Percentiles rank a stretch among this genome's conserved stretches.
Conservation (phyloP, 2,113 vertebrate genomes). For the Gymnarchus niloticus region DNA sequence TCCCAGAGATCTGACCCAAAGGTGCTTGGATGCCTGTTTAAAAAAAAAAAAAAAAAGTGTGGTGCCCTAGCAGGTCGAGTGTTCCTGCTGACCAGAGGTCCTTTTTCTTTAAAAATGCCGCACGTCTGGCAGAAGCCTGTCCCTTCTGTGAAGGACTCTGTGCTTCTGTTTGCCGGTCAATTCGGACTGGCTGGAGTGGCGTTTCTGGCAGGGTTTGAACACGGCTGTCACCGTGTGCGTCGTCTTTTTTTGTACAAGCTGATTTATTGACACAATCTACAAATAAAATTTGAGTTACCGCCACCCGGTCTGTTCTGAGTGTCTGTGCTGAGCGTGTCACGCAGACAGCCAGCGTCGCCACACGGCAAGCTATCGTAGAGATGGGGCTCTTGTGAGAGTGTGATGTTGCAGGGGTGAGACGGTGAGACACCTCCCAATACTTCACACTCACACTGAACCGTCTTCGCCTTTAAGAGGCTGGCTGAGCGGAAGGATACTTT, state of each 20-base stretch:
- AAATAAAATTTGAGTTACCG: constrained; percentile 3
- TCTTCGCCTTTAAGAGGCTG: no score
- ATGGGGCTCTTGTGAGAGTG: not conserved
- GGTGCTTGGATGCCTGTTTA: no score
- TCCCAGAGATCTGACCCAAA: no score
- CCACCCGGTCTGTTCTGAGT: not conserved
- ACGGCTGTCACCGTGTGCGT: constrained; percentile 43
- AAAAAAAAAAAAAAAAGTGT: no score
- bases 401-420: no score
- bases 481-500: no score
- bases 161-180: constrained; percentile 27
- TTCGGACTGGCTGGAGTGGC: not conserved
- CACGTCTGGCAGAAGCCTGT: constrained; percentile 33
- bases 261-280: not conserved
- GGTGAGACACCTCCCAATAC: no score
- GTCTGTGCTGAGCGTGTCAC: not conserved
- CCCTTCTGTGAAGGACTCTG: constrained; percentile 69
- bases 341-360: not conserved
- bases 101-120: not conserved
- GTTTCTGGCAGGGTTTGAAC: constrained; percentile 34
- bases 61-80: no score
- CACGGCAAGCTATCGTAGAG: not conserved
- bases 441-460: no score
- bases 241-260: constrained; percentile 47
- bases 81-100: not conserved